These are phyloP conservation scores for Neoaliturus tenellus DNA, from an alignment of 2,888 invertebrate species.

Conservation along the genomic window DNA sequence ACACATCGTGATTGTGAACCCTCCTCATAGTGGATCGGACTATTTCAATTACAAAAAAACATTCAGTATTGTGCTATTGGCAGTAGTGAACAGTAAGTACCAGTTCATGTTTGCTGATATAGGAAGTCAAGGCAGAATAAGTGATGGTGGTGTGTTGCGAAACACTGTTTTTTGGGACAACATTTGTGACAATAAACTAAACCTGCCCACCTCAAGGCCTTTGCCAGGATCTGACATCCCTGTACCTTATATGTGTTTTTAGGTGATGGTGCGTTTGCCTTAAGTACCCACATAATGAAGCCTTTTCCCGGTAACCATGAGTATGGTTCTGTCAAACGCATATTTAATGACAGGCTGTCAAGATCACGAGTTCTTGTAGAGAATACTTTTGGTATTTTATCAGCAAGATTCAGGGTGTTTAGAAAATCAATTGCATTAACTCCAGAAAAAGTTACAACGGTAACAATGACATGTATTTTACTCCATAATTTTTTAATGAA, in stretches of 20 bases:
- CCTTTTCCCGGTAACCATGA: slow-evolving; percentile 62
- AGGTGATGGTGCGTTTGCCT: slow-evolving; percentile 57
- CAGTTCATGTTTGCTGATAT: slow-evolving; percentile 69
- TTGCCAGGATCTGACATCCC: slow-evolving; percentile 57
- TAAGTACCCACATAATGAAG: slow-evolving; percentile 61
- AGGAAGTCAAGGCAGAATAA: slow-evolving; percentile 68
- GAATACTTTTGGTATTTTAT: slow-evolving; percentile 62
- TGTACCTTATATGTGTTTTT: slow-evolving; percentile 63
- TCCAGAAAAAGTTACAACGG: slow-evolving; percentile 48
- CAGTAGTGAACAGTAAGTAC: slow-evolving; percentile 68
- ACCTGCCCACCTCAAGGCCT: slow-evolving; percentile 57
- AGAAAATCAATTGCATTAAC: slow-evolving; percentile 57
- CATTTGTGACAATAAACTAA: slow-evolving; percentile 54
- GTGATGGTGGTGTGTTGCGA: slow-evolving; percentile 64
- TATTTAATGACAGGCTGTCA: slow-evolving; percentile 62
- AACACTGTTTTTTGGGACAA: slow-evolving; percentile 59
- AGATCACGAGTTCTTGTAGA: slow-evolving; percentile 62
- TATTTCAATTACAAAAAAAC: slow-evolving; percentile 69
- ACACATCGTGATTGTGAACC: slow-evolving; percentile 67
- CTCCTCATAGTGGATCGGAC: slow-evolving; percentile 66
- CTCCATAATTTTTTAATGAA: slow-evolving; percentile 60
- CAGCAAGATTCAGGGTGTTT: slow-evolving; percentile 59
- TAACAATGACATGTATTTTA: slow-evolving; percentile 59
- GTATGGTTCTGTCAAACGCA: slow-evolving; percentile 60
- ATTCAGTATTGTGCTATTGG: slow-evolving; percentile 68